A percentile compares a stretch with the other conserved stretches of the same genome.
Evolutionary conservation across 2,888 invertebrate species (phyloP).

Genomic region (Chrysolina haemoptera): DNA sequence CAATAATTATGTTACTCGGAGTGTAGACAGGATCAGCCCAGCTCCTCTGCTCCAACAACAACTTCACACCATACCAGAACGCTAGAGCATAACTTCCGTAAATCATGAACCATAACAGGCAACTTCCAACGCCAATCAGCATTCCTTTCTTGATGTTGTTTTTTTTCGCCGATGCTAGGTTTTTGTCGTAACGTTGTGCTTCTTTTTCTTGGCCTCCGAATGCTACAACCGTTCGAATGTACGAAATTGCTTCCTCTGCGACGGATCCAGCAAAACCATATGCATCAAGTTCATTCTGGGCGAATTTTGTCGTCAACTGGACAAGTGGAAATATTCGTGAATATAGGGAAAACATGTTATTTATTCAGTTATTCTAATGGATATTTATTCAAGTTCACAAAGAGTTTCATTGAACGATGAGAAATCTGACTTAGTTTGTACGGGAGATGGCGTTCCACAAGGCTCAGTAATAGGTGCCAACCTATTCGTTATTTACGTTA

Average conservation of each 20-base stretch:
- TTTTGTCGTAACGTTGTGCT: conserved; percentile 76
- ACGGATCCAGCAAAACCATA: conserved; percentile 84
- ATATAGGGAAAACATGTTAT: no score
- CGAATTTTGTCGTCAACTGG: conserved; percentile 77
- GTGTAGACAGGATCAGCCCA: conserved; percentile 71
- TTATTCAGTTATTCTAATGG: no score
- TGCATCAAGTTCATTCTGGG: conserved; percentile 78
- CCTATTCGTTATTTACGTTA: no score
- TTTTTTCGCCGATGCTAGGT: conserved; percentile 75
- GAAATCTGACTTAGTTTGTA: no score
- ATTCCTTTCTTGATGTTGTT: conserved; percentile 81
- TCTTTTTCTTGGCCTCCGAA: conserved; percentile 85
- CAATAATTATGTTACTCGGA: conserved; percentile 80
- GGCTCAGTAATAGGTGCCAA: no score
- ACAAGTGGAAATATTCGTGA: conserved; percentile 33
- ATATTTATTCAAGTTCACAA: no score
- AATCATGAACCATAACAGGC: conserved; percentile 82
- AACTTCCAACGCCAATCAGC: conserved; percentile 80
- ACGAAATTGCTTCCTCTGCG: conserved; percentile 84
- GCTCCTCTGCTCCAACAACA: conserved; percentile 74
- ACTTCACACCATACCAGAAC: conserved; percentile 86
- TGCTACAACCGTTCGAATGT: conserved; percentile 83
- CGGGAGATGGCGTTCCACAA: no score
- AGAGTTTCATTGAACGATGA: no score
- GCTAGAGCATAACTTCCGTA: conserved; percentile 85